Evolutionary conservation across 2,888 invertebrate species (phyloP).

Genomic region (Synanthedon formicaeformis): DNA sequence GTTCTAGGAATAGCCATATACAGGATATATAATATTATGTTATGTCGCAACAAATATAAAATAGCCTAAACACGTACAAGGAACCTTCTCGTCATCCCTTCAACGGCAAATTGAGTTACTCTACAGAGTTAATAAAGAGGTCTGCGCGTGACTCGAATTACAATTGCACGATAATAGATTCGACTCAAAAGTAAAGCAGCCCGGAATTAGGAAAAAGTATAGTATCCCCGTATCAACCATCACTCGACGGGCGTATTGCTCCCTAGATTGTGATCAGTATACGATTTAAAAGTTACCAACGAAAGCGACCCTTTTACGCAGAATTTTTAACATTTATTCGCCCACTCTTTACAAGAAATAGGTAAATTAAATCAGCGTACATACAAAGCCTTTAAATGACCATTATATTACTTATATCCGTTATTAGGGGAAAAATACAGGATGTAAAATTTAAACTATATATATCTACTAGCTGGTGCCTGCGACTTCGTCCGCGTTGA

Average conservation of each 20-base stretch:
- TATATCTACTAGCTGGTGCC: too few relatives aligned
- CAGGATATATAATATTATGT: not conserved
- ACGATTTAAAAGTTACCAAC: not conserved
- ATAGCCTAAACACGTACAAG: constrained; percentile 39
- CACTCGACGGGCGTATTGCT: not conserved
- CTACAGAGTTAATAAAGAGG: constrained; percentile 58
- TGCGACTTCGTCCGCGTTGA: too few relatives aligned
- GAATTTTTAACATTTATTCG: too few relatives aligned
- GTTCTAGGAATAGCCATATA: too few relatives aligned
- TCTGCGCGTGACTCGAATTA: constrained; percentile 41
- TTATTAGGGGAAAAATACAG: too few relatives aligned
- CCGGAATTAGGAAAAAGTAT: not conserved
- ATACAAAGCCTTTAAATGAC: too few relatives aligned
- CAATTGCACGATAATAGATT: constrained; percentile 26
- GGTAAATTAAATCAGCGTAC: too few relatives aligned
- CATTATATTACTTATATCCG: too few relatives aligned
- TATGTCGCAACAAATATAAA: not conserved
- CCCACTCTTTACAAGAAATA: too few relatives aligned
- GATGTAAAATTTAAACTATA: too few relatives aligned
- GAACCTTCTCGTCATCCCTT: constrained; percentile 52
- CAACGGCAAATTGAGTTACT: constrained; percentile 58
- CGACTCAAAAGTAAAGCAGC: not conserved
- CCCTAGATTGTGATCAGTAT: not conserved
- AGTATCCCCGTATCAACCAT: not conserved
- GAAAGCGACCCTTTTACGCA: too few relatives aligned